A percentile compares a stretch with the other conserved stretches of the same genome.
phyloP scores from a whole-genome alignment of 2,113 vertebrate genomes.

The Plecturocebus donacophilus region DNA sequence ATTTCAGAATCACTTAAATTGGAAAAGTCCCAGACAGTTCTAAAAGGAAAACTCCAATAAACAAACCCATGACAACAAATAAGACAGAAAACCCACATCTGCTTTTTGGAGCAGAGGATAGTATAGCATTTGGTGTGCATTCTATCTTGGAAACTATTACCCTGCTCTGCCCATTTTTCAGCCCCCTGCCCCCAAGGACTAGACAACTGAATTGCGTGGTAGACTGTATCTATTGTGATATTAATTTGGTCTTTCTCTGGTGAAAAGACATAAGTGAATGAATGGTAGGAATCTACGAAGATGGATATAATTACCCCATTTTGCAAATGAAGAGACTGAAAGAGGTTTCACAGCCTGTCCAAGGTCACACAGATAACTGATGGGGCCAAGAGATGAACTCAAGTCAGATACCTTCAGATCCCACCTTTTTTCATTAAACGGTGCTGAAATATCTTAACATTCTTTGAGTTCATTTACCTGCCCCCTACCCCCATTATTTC shows the following conservation, averaged over 20 bases:
- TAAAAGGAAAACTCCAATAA: slow-evolving; percentile 71
- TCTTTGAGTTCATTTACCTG: not conserved
- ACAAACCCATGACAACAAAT: slow-evolving; percentile 74
- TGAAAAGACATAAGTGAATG: not conserved
- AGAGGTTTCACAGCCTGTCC: not conserved
- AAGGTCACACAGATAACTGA: not conserved
- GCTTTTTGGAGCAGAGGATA: slow-evolving; percentile 44
- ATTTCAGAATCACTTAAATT: slow-evolving; percentile 73
- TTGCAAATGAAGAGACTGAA: slow-evolving; percentile 19
- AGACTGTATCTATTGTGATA: not conserved
- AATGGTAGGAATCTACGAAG: not conserved
- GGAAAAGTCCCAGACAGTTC: slow-evolving; percentile 75
- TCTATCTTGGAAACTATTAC: slow-evolving; percentile 55
- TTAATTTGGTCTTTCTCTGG: slow-evolving; percentile 28
- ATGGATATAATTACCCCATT: not conserved
- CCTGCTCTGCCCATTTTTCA: slow-evolving; percentile 32
- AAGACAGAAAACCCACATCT: slow-evolving; percentile 58
- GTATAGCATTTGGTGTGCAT: not conserved
- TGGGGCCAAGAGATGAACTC: not conserved
- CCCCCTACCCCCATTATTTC: not conserved
- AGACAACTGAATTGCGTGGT: not conserved
- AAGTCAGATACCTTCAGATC: not conserved
- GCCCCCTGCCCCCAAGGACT: not conserved
- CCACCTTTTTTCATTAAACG: not conserved
- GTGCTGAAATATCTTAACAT: not conserved